Base-by-base conservation (phyloP, 2,797 vertebrate species). In the Netta rufina region DNA sequence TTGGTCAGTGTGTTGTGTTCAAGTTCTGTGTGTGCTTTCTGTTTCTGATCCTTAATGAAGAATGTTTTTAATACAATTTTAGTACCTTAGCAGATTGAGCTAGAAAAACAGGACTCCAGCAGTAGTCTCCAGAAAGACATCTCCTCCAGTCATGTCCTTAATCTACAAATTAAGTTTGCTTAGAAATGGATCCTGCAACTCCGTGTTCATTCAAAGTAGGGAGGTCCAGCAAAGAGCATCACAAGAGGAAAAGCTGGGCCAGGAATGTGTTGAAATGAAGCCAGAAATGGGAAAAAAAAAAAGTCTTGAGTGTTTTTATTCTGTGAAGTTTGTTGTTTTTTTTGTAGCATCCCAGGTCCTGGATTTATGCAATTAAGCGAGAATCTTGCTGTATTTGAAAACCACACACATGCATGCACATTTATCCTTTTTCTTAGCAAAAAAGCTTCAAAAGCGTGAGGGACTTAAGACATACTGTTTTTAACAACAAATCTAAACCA, bases 1-100 rank as follows among this genome's bases (percentile, higher is more conserved):
- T 79, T 57, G 3, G 36, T 82, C 9, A 2, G 6, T 7, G 28
- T 20, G 5, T 53, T 5, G 0, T 1, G 8, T 51, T 66, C 65
- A 7, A 15, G 30, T 60, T 36, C 62, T 13, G 2, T 8, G 7
- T 30, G 38, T 71, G 11, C 38, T 60, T 78, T 67, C 71, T 53
- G 9, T 43, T 69, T n/a, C 41, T 64, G 18, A 2, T 47, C 56
- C 67, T 39, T 57, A 28, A 27, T 53, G 56, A 76, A 32, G 1
- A 18, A 30, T 2, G n/a, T 64, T 83, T 49, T 49, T 56, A 14
- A 25, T 58, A 25, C 5, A 3, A 6, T 54, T 87, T 70, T 9
- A 22, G 11, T 27, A 15, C 9, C 38, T 75, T 30, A 24, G 28
- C 33, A 30, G 4, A 24, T 77, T 32, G 12, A 7, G 18, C 18